Evolutionary conservation across 2,113 vertebrate species (phyloP).

Genomic region (Monarcha castaneiventris): DNA sequence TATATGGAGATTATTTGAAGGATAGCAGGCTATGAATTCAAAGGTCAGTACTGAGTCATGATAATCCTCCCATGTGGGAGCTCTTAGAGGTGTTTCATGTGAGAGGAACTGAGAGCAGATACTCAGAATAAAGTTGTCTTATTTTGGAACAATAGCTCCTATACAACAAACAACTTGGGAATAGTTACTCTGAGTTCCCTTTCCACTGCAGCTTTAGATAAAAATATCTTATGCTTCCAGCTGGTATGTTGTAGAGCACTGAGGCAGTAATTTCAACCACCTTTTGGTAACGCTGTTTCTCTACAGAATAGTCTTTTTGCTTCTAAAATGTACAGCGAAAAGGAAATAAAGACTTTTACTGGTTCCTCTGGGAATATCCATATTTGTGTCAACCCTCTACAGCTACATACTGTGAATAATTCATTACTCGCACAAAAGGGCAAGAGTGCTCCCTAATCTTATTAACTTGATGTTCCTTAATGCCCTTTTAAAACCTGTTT

Average conservation of each 20-base stretch:
- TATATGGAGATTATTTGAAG: background rate
- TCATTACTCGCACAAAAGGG: background rate
- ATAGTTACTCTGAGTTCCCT: background rate
- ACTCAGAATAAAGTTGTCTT: background rate
- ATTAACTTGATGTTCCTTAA: slow-evolving; percentile 41
- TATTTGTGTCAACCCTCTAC: background rate
- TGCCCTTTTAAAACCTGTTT: background rate
- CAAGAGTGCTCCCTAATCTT: slow-evolving; percentile 5
- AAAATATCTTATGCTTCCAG: background rate
- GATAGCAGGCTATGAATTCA: background rate
- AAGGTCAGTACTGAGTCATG: background rate
- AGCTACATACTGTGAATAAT: background rate
- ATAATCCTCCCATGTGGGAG: background rate
- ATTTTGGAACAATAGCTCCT: background rate
- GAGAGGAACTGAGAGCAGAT: background rate
- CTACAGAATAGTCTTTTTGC: background rate
- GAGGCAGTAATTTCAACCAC: background rate
- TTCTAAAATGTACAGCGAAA: background rate
- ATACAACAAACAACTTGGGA: background rate
- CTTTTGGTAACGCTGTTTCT: background rate
- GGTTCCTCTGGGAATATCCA: background rate
- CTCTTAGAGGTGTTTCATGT: background rate
- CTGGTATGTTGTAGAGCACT: background rate
- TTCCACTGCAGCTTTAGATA: background rate
- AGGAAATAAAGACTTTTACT: background rate